Conservation (phyloP, 1,140 invertebrate species). For the Daktulosphaira vitifoliae region DNA sequence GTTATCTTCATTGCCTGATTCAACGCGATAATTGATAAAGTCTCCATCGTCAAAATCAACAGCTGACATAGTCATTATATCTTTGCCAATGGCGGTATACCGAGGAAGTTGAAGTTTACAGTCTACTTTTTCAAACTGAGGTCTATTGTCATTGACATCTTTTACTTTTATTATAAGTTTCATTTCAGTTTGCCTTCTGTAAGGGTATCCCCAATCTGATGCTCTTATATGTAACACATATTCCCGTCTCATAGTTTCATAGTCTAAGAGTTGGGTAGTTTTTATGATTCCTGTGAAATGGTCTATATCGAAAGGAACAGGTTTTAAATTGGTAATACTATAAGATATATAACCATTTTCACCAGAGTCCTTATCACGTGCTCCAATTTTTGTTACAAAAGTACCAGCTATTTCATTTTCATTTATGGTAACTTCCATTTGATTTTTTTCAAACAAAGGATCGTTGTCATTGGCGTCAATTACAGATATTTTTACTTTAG, state of each 20-base stretch:
- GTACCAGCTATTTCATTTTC: slow-evolving; percentile 84
- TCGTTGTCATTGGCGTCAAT: slow-evolving; percentile 88
- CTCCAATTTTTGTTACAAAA: slow-evolving; percentile 69
- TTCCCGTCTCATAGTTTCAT: slow-evolving; percentile 75
- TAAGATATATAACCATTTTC: slow-evolving; percentile 94
- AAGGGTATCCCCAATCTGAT: slow-evolving; percentile 89
- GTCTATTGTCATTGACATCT: slow-evolving; percentile 89
- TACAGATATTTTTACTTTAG: slow-evolving; percentile 80
- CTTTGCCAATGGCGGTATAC: slow-evolving; percentile 66
- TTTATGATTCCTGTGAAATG: slow-evolving; percentile 83
- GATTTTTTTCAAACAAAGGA: slow-evolving; percentile 67
- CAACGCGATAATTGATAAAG: slow-evolving; percentile 76
- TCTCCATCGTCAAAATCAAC: slow-evolving; percentile 87
- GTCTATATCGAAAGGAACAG: slow-evolving; percentile 91
- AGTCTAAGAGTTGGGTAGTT: slow-evolving; percentile 76
- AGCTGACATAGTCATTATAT: slow-evolving; percentile 81
- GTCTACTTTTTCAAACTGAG: slow-evolving; percentile 73
- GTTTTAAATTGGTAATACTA: slow-evolving; percentile 78
- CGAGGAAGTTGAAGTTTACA: slow-evolving; percentile 76
- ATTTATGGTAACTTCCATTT: slow-evolving; percentile 57
- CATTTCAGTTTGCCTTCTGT: slow-evolving; percentile 80
- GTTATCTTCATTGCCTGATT: slow-evolving; percentile 81
- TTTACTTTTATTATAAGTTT: slow-evolving; percentile 65
- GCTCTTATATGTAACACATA: slow-evolving; percentile 77
- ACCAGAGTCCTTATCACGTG: slow-evolving; percentile 78